These are phyloP conservation scores for Gopherus flavomarginatus DNA, from an alignment of 2,113 vertebrate genomes.

Conservation along the genomic window DNA sequence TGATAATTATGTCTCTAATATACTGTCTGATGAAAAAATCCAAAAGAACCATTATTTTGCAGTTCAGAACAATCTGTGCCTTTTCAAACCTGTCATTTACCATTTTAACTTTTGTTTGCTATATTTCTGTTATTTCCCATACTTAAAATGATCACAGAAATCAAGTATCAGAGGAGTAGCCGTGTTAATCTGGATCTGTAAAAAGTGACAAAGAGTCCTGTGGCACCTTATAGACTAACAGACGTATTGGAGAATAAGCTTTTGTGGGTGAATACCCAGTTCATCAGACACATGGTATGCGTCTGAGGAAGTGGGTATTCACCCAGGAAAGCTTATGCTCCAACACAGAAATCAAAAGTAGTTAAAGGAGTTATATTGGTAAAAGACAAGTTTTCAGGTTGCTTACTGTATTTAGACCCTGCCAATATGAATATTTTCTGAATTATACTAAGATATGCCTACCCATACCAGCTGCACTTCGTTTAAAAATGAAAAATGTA, in stretches of 20 bases:
- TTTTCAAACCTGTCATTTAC: conserved; percentile 7
- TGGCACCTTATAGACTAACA: too few relatives aligned
- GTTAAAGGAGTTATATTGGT: neutral
- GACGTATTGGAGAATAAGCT: too few relatives aligned
- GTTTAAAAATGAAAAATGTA: neutral
- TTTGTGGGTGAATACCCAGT: too few relatives aligned
- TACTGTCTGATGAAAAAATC: neutral
- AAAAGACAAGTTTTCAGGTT: neutral
- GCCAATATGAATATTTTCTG: neutral
- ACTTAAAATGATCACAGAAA: neutral
- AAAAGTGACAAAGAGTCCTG: too few relatives aligned
- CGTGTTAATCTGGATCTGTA: too few relatives aligned
- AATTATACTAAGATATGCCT: neutral
- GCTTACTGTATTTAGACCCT: neutral
- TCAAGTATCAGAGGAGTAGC: neutral
- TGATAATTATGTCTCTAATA: neutral
- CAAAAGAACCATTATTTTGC: conserved; percentile 8
- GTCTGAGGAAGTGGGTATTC: too few relatives aligned
- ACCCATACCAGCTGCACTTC: neutral
- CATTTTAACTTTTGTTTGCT: neutral
- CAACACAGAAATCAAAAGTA: neutral
- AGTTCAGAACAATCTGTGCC: neutral
- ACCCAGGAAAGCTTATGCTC: too few relatives aligned
- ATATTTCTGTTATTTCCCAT: neutral
- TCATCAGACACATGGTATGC: too few relatives aligned